Conservation (phyloP, 2,888 invertebrate species). For the Agrotis segetum region DNA sequence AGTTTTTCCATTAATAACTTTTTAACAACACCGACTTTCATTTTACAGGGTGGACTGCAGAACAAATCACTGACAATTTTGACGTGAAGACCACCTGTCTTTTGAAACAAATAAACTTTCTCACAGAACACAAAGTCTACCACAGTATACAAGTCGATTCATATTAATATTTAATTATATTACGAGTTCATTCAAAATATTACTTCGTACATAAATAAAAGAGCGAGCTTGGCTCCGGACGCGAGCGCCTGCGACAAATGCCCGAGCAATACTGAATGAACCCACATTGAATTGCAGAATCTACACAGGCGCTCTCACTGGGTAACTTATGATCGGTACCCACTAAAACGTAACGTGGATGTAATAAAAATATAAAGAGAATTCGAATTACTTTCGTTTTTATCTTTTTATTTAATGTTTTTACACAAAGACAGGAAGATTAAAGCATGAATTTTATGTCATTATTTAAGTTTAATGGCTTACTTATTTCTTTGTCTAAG, state of each 20-base stretch:
- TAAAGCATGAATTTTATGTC: neutral
- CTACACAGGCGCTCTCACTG: conserved; percentile 59
- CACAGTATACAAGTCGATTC: conserved; percentile 25
- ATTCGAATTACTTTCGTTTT: conserved; percentile 24
- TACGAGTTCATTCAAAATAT: conserved; percentile 46
- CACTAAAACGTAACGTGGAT: conserved; percentile 42
- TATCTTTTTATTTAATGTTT: neutral
- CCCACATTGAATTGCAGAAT: conserved; percentile 58
- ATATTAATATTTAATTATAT: conserved; percentile 32
- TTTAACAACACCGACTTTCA: conserved; percentile 45
- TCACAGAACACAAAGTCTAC: conserved; percentile 32
- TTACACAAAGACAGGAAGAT: neutral
- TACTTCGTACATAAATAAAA: conserved; percentile 43
- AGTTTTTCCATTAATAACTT: conserved; percentile 51
- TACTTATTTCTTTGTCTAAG: too few species aligned
- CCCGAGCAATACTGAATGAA: conserved; percentile 77
- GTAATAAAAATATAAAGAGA: conserved; percentile 17
- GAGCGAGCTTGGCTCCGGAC: conserved; percentile 8
- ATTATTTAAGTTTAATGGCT: neutral
- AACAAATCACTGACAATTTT: conserved; percentile 42
- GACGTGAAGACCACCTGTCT: conserved; percentile 1
- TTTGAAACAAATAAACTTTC: conserved; percentile 28
- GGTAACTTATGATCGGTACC: conserved; percentile 57
- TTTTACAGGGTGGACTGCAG: conserved; percentile 23
- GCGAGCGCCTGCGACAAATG: conserved; percentile 72